Evolutionary conservation across 2,888 invertebrate genomes (phyloP), one percentile per base, ranked within the genome.

Genomic region (Laspeyria flexula): DNA sequence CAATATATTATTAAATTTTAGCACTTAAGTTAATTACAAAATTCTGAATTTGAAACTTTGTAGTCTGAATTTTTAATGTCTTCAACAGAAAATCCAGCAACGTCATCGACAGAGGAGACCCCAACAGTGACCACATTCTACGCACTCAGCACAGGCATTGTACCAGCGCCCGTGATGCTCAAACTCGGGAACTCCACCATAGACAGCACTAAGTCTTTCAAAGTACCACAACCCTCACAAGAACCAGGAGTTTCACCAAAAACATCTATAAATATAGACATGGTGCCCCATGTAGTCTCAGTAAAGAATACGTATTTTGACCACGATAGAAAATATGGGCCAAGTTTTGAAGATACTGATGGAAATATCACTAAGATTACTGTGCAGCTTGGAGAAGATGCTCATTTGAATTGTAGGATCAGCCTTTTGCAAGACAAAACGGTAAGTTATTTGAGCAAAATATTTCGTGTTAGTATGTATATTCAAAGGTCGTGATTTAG

Each of bases 351-450:
- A 71, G 92, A 92, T 43, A 72, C 79, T 0, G 87, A 92, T 65
- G 95, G 95, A 18, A 95, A 95, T 68, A 87, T 94, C 12, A 94
- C 95, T 37, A 96, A 95, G 76, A 94, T 96, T 46, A 96, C 96
- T 0, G 95, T 96, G 16, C 96, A 96, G 73, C 92, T 95, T 46
- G 96, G 96, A 1, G 95, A 95, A 58, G 95, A 94, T 53, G 95
- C 95, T 35, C 94, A 94, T 76, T 87, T 96, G 62, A 95, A 96
- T 83, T 96, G 96, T 83, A 94, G 95, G 79, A 96, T 96, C 79
- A 95, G 95, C 68, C 88, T 96, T 60, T 92, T 96, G 40, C 95
- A 95, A 79, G 96, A 96, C 86, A 96, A 96, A 90, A 96, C 95
- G 86, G 96, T 96, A 76, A 94, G 95, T 75, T 13, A n/a, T n/a